phyloP scores from a whole-genome alignment of 2,888 invertebrate species.

The Lypha dubia region DNA sequence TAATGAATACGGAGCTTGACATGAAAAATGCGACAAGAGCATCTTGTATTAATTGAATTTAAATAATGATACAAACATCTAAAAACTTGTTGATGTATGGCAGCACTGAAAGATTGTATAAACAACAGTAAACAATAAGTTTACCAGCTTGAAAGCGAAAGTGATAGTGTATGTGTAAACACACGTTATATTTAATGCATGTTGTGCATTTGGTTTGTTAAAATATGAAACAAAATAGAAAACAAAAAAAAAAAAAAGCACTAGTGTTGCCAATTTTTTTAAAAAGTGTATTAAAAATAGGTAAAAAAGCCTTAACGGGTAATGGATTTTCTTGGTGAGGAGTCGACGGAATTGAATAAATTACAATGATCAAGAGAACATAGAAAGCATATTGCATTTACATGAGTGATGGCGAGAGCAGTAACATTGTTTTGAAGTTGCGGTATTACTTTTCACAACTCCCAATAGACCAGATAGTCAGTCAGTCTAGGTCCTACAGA shows the following conservation, averaged over 20 bases:
- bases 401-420: too few relatives aligned
- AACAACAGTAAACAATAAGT: constrained; percentile 30
- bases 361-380: too few relatives aligned
- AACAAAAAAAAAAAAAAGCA: background rate
- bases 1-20: constrained; percentile 10
- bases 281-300: too few relatives aligned
- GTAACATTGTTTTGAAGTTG: too few relatives aligned
- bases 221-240: constrained; percentile 3
- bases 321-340: too few relatives aligned
- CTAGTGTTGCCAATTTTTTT: background rate
- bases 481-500: too few relatives aligned
- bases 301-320: too few relatives aligned
- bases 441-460: too few relatives aligned
- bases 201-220: constrained; percentile 6
- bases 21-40: constrained; percentile 58
- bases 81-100: background rate
- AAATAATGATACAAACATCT: background rate
- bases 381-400: too few relatives aligned
- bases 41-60: constrained; percentile 1
- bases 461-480: too few relatives aligned
- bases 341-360: too few relatives aligned
- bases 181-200: background rate
- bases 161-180: constrained; percentile 55
- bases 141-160: constrained; percentile 60
- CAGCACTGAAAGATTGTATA: constrained; percentile 26